phyloP scores from a whole-genome alignment of 2,888 invertebrate genomes.

The Melieria omissa region DNA sequence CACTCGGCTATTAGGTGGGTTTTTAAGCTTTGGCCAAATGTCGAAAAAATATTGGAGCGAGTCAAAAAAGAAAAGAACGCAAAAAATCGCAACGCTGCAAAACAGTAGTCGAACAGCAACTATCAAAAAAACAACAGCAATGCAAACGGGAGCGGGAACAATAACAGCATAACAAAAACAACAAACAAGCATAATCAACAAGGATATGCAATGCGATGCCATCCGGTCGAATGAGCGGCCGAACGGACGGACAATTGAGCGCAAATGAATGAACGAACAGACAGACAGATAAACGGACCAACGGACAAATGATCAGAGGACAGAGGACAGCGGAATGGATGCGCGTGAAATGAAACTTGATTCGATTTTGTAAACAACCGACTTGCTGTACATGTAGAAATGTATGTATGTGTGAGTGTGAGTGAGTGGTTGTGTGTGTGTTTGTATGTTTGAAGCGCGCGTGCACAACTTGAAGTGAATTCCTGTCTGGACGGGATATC shows the following conservation, averaged over 20 bases:
- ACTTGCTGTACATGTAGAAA: background rate
- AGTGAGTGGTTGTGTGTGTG: background rate
- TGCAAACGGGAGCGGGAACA: too few species aligned
- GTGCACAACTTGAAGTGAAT: background rate
- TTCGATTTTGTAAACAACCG: background rate
- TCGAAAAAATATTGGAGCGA: background rate
- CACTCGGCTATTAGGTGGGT: too few species aligned
- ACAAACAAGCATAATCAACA: too few species aligned
- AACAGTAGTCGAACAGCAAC: too few species aligned
- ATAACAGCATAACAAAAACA: too few species aligned
- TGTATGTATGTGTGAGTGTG: background rate
- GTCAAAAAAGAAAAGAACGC: background rate
- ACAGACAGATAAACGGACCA: background rate
- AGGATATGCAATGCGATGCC: too few species aligned
- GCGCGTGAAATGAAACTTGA: constrained; percentile 12
- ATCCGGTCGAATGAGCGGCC: constrained; percentile 2
- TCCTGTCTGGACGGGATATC: background rate
- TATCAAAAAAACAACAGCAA: too few species aligned
- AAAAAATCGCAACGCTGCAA: too few species aligned
- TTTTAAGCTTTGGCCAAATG: too few species aligned
- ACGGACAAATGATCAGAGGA: background rate
- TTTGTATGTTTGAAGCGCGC: too few species aligned
- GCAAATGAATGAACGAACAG: constrained; percentile 3
- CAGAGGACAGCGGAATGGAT: background rate
- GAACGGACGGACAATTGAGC: constrained; percentile 1